Base-by-base conservation (phyloP, 2,113 vertebrate species). In the Montifringilla adamsi region DNA sequence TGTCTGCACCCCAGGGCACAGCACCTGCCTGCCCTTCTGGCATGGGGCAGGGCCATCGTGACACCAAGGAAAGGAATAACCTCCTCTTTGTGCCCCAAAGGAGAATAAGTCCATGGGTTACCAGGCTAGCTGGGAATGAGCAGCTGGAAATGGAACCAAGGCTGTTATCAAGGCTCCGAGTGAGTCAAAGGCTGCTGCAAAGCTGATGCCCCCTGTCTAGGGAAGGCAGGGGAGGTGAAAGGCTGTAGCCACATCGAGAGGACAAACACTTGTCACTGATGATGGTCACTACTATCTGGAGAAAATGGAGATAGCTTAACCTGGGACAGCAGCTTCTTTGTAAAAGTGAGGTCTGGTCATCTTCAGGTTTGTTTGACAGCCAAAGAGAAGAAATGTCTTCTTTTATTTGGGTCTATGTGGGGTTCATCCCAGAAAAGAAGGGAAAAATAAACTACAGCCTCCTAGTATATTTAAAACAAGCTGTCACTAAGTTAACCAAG, bases 401-500 rank as follows among this genome's bases (percentile, higher is more conserved):
- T 90, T 66, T 68, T 44, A 75, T 84, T 56, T 62, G 46, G 41
- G 11, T 82, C 62, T 60, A 4, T 7, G 20, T 56, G 59, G 50
- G 50, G 39, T 47, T 87, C 33, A 76, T 15, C 0, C 1, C 1
- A 27, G 21, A 50, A 55, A 49, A 85, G 31, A 87, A 39, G 63
- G 33, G 41, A 56, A 81, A 84, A 89, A 84, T 68, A 75, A 95
- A 92, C 62, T 60, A 55, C 8, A 7, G 27, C 20, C 53, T 91
- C 31, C 72, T 43, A 84, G 68, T 64, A 44, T 39, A 64, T 96
- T 96, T 94, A 95, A 94, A 93, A 93, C 58, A 93, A 95, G 93
- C 85, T 96, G 74, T 91, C 95, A 84, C 75, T 66, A 77, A 88
- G 94, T 96, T 91, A 97, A 95, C 87, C 86, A 87, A 93, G 96